Percentiles rank a stretch among this genome's conserved stretches.
These are phyloP conservation scores for Aphelenchoides bicaudatus DNA, from an alignment of 2,888 invertebrate species.

Conservation along the genomic window DNA sequence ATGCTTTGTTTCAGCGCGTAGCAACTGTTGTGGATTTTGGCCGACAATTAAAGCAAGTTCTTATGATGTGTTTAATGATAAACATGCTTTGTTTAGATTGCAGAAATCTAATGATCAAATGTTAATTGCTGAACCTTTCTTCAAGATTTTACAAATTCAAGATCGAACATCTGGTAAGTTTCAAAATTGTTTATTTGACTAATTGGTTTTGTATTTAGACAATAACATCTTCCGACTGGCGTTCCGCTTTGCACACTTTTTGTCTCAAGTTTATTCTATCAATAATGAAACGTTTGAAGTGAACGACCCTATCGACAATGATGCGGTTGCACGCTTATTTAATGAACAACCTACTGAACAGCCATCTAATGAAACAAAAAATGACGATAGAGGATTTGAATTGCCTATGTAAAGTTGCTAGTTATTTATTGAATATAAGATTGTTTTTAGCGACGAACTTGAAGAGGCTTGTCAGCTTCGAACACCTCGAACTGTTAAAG, in stretches of 20 bases:
- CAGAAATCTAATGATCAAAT: no score
- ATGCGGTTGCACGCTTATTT: slow-evolving; percentile 3
- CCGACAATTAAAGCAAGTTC: slow-evolving; percentile 6
- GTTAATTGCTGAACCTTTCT: neutral
- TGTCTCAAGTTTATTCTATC: neutral
- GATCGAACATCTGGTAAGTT: slow-evolving; percentile 2
- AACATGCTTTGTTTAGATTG: no score
- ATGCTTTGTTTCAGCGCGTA: slow-evolving; percentile 9
- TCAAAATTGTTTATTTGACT: neutral
- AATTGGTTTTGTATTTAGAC: neutral
- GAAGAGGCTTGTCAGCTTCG: neutral
- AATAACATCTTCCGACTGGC: neutral
- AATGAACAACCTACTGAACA: neutral
- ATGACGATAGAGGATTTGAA: neutral
- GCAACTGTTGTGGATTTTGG: slow-evolving; percentile 15
- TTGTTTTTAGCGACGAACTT: neutral
- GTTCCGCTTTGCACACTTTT: slow-evolving; percentile 7
- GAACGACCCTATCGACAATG: slow-evolving; percentile 1
- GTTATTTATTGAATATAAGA: no score
- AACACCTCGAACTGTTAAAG: neutral
- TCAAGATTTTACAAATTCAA: neutral
- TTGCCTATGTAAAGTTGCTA: no score
- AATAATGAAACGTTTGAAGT: slow-evolving; percentile 1
- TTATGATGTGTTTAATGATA: neutral
- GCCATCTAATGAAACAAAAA: neutral